These are phyloP conservation scores for Bovichtus variegatus DNA, from an alignment of 2,797 vertebrate genomes.

Conservation along the genomic window DNA sequence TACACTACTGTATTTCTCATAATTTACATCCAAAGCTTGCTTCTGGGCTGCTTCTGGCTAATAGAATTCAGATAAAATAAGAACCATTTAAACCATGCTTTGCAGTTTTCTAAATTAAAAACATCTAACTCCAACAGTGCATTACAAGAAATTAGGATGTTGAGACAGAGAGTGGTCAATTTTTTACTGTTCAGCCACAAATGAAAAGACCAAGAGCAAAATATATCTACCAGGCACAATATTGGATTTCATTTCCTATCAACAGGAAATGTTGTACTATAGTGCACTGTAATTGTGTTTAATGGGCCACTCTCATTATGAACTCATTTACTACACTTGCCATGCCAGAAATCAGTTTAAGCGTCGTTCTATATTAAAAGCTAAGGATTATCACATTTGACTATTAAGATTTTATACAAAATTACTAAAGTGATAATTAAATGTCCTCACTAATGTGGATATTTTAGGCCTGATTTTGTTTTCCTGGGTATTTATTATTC, in stretches of 20 bases:
- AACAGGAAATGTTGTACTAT: conserved; percentile 16
- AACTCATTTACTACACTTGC: conserved; percentile 17
- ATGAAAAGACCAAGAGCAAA: conserved; percentile 21
- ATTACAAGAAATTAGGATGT: conserved; percentile 27
- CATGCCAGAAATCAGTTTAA: conserved; percentile 18
- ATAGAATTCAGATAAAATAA: conserved; percentile 22
- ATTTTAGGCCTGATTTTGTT: conserved; percentile 10
- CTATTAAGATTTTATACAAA: conserved; percentile 6
- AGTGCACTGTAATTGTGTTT: neutral
- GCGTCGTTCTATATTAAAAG: neutral
- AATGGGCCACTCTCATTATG: conserved; percentile 14
- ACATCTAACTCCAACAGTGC: conserved; percentile 1
- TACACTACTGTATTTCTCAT: conserved; percentile 13
- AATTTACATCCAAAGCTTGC: conserved; percentile 19
- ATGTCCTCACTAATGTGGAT: conserved; percentile 8
- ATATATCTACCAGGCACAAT: neutral
- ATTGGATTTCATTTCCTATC: conserved; percentile 17
- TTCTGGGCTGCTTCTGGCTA: conserved; percentile 9
- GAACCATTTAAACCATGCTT: conserved; percentile 5
- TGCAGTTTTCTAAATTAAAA: conserved; percentile 27
- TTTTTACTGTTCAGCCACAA: conserved; percentile 6
- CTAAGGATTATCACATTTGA: conserved; percentile 3
- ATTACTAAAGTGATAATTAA: neutral
- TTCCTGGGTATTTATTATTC: neutral
- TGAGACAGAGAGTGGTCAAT: neutral